Conservation (phyloP, 1,140 invertebrate genomes). For the Holotrichia oblita region DNA sequence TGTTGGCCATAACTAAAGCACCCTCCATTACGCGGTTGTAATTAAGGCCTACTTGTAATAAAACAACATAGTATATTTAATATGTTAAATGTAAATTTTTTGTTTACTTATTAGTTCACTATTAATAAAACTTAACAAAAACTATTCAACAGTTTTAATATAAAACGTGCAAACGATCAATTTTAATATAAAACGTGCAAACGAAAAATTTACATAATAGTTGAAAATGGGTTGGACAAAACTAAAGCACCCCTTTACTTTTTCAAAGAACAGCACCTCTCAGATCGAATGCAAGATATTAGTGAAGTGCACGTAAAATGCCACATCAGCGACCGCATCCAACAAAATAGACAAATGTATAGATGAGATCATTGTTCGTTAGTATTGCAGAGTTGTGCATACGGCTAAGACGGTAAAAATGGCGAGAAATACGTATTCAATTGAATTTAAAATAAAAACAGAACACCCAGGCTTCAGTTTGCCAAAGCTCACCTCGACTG, state of each 20-base stretch:
- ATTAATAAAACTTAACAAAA: neutral
- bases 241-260: neutral
- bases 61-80: neutral
- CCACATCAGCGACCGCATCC: neutral
- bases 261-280: neutral
- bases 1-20: neutral
- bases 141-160: too few species aligned
- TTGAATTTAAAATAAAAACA: neutral
- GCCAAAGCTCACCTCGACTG: constrained; percentile 31
- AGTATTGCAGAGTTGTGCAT: neutral
- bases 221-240: neutral
- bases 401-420: neutral
- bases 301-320: neutral
- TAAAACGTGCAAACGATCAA: too few species aligned
- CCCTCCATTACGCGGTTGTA: neutral
- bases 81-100: neutral
- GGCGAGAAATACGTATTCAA: neutral
- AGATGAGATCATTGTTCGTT: neutral
- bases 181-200: neutral
- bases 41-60: neutral
- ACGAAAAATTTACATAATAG: neutral
- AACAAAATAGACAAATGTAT: neutral
- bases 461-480: neutral
- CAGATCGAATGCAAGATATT: neutral
- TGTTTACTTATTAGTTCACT: too few species aligned